These are phyloP conservation scores for Euborellia annulipes DNA, from an alignment of 1,140 invertebrate species.

Conservation along the genomic window DNA sequence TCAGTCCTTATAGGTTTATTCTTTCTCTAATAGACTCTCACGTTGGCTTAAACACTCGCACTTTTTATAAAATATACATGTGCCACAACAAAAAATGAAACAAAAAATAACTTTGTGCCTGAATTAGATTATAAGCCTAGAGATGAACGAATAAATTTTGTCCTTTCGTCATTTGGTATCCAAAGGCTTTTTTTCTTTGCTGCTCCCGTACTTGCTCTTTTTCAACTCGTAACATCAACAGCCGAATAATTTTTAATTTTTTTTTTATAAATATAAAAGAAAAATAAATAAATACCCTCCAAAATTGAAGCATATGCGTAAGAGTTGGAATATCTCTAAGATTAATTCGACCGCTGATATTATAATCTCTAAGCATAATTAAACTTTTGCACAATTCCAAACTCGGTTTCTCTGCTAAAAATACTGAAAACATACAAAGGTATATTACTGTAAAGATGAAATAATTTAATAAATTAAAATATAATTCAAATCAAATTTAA, in stretches of 20 bases:
- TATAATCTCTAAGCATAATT: constrained; percentile 47
- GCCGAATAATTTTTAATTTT: constrained; percentile 2
- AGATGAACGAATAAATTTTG: too few species aligned
- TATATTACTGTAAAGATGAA: not conserved
- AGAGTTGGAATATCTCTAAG: constrained; percentile 39
- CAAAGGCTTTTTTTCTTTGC: too few species aligned
- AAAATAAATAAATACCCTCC: constrained; percentile 31
- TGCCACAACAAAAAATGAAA: too few species aligned
- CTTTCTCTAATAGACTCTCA: too few species aligned
- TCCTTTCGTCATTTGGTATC: too few species aligned
- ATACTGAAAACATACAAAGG: constrained; percentile 23
- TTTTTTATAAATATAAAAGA: constrained; percentile 4
- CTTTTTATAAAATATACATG: too few species aligned
- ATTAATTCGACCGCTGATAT: constrained; percentile 43
- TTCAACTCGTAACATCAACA: too few species aligned
- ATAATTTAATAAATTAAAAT: constrained; percentile 1
- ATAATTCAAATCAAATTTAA: not conserved
- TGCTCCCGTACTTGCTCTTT: too few species aligned
- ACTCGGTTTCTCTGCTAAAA: constrained; percentile 34
- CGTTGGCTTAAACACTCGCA: too few species aligned
- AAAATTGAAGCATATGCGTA: constrained; percentile 47
- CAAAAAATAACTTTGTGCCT: too few species aligned
- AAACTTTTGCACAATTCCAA: constrained; percentile 46
- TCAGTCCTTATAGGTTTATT: too few species aligned
- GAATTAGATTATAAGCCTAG: too few species aligned